Percentiles rank a stretch among this genome's conserved stretches.
Conservation (phyloP, 2,113 vertebrate genomes). For the Rhabdomys dilectus region DNA sequence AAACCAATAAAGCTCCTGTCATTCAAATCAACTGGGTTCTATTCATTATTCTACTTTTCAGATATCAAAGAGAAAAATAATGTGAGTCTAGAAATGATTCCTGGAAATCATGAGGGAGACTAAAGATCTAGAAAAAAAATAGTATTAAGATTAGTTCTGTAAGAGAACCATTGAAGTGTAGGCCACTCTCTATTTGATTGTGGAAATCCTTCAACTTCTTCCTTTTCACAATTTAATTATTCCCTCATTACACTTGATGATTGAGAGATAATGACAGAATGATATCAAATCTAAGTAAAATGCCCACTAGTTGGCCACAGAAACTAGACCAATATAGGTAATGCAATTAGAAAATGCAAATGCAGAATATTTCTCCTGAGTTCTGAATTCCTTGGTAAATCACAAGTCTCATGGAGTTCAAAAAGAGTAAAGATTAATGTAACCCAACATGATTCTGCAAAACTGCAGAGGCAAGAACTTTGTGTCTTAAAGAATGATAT, state of each 20-base stretch:
- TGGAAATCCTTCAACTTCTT: not conserved
- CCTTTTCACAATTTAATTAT: not conserved
- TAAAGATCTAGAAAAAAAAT: not conserved
- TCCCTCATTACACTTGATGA: not conserved
- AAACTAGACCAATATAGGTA: not conserved
- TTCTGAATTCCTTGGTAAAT: not conserved
- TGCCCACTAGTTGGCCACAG: not conserved
- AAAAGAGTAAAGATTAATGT: not conserved
- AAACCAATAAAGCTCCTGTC: not conserved
- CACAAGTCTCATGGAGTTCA: not conserved
- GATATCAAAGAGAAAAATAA: not conserved
- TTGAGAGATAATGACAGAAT: not conserved
- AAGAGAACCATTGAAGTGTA: not conserved
- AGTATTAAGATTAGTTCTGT: not conserved
- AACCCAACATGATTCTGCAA: not conserved
- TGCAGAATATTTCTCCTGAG: not conserved
- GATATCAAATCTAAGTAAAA: not conserved
- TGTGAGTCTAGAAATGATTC: not conserved
- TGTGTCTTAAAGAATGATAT: not conserved
- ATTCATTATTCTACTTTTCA: not conserved
- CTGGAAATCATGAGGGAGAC: not conserved
- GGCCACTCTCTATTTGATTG: not conserved
- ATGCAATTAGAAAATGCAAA: slow-evolving; percentile 21
- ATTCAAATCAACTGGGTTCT: not conserved
- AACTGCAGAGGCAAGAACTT: not conserved